Evolutionary conservation across 2,113 vertebrate genomes (phyloP), one percentile per base, ranked within the genome.

Genomic region (Rhodinocichla rosea): DNA sequence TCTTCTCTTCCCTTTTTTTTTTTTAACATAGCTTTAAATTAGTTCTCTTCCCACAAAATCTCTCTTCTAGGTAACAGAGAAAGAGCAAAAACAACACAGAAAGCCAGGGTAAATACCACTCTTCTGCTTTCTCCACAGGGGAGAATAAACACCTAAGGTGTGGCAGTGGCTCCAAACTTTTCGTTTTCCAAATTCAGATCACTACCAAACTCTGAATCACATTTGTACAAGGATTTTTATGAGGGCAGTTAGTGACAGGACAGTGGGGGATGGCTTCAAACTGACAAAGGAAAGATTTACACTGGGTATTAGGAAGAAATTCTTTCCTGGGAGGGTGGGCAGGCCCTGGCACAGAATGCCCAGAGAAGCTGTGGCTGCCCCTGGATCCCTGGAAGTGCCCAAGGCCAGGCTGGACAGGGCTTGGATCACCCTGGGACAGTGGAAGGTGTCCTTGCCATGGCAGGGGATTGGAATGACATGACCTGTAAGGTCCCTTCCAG

Each of bases 281-380:
- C 7, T 47, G 39, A 22, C 16, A 82, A 16, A 68, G 32, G 14
- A 17, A 11, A n/a, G 47, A 15, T 27, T 62, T 40, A 26, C 5
- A 35, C 17, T 13, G 1, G 30, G 15, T 55, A 40, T 40, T 22
- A 6, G 33, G 30, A 47, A 47, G 24, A 40, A 68, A 69, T 62
- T 32, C 3, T 47, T 15, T 3, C 3, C 16, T 60, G 7, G n/a
- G 45, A 67, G 3, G 24, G 5, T 30, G 39, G 1, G 0, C 1
- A 53, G 24, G 2, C 7, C 18, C 45, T 53, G 62, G 53, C 53
- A 53, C 23, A 67, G 37, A 14, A 1, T 53, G 13, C 39, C 33
- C 45, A 89, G 62, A 68, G 69, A 2, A 82, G 39, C n/a, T 82
- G 77, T 14, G 60, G 53, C 19, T 74, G 45, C 20, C 20, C 21